These are phyloP conservation scores for Metellina segmentata DNA, from an alignment of 2,888 invertebrate species.

Conservation along the genomic window DNA sequence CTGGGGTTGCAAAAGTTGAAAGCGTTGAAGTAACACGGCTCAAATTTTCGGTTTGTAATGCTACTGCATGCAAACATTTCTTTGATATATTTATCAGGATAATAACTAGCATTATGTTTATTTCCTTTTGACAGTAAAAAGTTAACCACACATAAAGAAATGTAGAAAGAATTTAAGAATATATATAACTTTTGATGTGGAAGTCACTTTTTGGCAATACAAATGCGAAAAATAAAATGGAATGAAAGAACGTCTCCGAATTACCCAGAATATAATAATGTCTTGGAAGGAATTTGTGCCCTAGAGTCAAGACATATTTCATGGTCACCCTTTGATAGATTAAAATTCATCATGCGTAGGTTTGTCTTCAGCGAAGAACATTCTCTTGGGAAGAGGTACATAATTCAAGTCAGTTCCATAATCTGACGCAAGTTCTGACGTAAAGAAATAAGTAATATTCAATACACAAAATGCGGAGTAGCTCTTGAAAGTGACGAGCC, in stretches of 20 bases:
- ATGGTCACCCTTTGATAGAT: constrained; percentile 14
- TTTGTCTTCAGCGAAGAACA: neutral
- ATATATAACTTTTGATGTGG: too few relatives aligned
- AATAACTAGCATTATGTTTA: too few relatives aligned
- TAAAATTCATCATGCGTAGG: constrained; percentile 2
- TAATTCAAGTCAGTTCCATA: constrained; percentile 6
- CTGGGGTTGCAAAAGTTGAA: too few relatives aligned
- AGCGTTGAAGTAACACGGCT: too few relatives aligned
- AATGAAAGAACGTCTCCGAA: neutral
- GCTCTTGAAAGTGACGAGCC: constrained; percentile 47
- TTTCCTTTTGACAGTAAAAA: too few relatives aligned
- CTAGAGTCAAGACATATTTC: neutral
- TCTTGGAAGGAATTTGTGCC: neutral
- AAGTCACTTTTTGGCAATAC: too few relatives aligned
- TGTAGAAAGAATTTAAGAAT: too few relatives aligned
- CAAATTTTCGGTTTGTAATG: too few relatives aligned
- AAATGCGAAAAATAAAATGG: too few relatives aligned
- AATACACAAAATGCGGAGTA: constrained; percentile 9
- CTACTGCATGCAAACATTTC: too few relatives aligned
- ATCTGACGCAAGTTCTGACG: constrained; percentile 58
- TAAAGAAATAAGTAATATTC: constrained; percentile 39
- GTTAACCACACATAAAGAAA: too few relatives aligned
- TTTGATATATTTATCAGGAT: too few relatives aligned
- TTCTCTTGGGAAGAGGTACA: neutral
- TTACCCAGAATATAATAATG: neutral